Base-by-base conservation (phyloP, 2,113 vertebrate genomes). In the Embiotoca jacksoni region DNA sequence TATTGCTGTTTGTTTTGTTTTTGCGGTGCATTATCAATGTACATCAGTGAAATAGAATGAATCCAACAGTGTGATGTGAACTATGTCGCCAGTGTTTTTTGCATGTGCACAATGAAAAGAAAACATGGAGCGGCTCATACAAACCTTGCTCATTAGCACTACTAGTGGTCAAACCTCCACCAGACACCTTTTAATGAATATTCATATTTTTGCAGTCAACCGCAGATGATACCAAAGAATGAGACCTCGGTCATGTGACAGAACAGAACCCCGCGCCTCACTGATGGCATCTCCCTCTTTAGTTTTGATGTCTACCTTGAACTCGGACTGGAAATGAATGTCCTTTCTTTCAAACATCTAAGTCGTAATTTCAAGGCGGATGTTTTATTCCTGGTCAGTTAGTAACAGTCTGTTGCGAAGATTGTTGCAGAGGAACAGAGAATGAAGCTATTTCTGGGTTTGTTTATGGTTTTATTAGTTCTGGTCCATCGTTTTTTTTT, bases 381-480 rank as follows among this genome's bases (percentile, higher is more conserved):
- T 41, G 13, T 66, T 66, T 41, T 15, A 47, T 66, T 52, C 59
- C 10, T 14, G 3, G 54, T 72, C 16, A 50, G 55, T 75, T 35
- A 7, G 35, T 53, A 31, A 47, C 16, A 32, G 33, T 6, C 33
- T 55, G 37, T 11, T 77, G 58, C 73, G 37, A 58, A 64, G 11
- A 35, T 31, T 54, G 33, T 32, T 57, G 35, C 15, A 67, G 4
- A 7, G 31, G 32, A 44, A 3, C 7, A 9, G 23, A 68, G 61
- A 47, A 47, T 66, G 5, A 36, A 52, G 72, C 52, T 86, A 86
- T 85, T 73, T 71, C 49, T 3, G 72, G 75, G 71, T 75, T 70
- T 85, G 61, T 86, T 84, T 75, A 60, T 58, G 9, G 32, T 65
- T 52, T 74, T 58, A 41, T 52, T 61, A 36, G 35, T 66, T 61